phyloP scores from a whole-genome alignment of 2,113 vertebrate species.

The Boleophthalmus pectinirostris region DNA sequence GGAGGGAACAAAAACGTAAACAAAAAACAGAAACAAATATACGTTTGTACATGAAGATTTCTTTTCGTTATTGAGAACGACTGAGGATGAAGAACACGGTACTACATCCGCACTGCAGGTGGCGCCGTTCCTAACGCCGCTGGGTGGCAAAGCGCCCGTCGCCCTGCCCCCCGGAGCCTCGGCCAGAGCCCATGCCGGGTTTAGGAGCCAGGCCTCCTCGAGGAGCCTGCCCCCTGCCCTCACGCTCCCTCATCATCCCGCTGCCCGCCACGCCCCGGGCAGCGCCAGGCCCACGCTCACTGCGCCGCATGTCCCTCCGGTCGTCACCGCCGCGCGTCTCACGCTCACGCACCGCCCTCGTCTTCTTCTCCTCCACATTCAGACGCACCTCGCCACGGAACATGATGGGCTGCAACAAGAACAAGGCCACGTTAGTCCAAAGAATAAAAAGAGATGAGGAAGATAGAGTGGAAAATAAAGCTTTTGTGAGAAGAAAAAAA shows the following conservation, averaged over 20 bases:
- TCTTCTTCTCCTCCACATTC: slow-evolving; percentile 99
- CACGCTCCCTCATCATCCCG: slow-evolving; percentile 92
- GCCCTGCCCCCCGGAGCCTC: slow-evolving; percentile 82
- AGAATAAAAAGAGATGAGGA: background rate
- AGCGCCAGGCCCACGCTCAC: slow-evolving; percentile 87
- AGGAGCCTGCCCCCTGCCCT: slow-evolving; percentile 88
- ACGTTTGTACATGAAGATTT: slow-evolving; percentile 77
- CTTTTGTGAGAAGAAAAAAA: background rate
- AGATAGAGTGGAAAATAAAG: background rate
- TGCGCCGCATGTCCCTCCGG: slow-evolving; percentile 90
- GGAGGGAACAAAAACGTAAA: slow-evolving; percentile 57
- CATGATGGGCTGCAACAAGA: slow-evolving; percentile 89
- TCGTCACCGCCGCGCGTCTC: slow-evolving; percentile 86
- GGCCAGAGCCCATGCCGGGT: slow-evolving; percentile 83
- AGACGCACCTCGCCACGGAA: slow-evolving; percentile 96
- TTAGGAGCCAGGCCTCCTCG: slow-evolving; percentile 90
- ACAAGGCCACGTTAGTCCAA: slow-evolving; percentile 3
- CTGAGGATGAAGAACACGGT: slow-evolving; percentile 89
- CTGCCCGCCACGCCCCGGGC: slow-evolving; percentile 88
- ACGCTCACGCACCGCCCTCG: slow-evolving; percentile 88
- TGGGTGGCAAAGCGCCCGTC: slow-evolving; percentile 90
- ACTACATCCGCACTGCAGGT: slow-evolving; percentile 82
- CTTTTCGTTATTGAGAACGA: slow-evolving; percentile 86
- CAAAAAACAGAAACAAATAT: slow-evolving; percentile 75
- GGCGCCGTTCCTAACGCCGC: slow-evolving; percentile 83